Evolutionary conservation across 2,888 invertebrate genomes (phyloP).

Genomic region (Luperina testacea): DNA sequence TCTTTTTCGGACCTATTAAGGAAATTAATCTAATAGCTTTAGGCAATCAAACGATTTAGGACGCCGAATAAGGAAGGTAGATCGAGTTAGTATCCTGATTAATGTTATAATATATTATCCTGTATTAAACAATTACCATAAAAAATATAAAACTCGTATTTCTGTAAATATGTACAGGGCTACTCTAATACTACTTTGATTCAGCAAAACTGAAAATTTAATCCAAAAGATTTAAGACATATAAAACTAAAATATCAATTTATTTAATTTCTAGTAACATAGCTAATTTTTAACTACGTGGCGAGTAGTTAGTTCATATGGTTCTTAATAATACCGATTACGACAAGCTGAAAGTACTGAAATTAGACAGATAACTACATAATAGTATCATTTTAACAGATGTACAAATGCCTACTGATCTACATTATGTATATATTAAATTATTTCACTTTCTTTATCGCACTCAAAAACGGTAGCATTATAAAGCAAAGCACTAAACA

Average conservation of each 20-base stretch:
- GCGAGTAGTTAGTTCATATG: neutral
- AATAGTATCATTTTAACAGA: neutral
- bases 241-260: neutral
- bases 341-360: neutral
- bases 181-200: neutral
- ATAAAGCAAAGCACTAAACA: neutral
- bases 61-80: neutral
- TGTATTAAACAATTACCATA: neutral
- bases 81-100: neutral
- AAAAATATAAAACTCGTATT: neutral
- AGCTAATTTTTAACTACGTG: neutral
- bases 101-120: too few relatives aligned
- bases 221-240: too few relatives aligned
- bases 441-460: too few relatives aligned
- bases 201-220: neutral
- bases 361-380: neutral
- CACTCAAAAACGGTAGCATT: too few relatives aligned
- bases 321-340: neutral
- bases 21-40: neutral
- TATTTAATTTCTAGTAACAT: neutral
- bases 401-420: neutral
- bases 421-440: too few relatives aligned
- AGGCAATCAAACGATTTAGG: neutral
- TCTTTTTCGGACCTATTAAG: neutral
- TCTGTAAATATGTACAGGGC: neutral